phyloP scores from a whole-genome alignment of 2,888 invertebrate genomes.

The Coleophora flavipennella region DNA sequence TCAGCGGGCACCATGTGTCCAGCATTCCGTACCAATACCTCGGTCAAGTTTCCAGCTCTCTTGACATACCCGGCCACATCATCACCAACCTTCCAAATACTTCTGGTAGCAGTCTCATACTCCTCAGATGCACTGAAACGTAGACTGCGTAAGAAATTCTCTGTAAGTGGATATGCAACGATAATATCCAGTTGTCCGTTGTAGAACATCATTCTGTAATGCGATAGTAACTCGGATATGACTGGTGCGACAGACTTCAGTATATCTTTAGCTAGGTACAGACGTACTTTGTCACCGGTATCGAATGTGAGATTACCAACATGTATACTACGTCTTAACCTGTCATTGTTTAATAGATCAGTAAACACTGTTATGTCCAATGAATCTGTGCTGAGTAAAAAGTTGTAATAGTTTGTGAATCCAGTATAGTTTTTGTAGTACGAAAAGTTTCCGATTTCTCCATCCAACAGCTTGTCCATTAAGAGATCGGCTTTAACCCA shows the following conservation, averaged over 20 bases:
- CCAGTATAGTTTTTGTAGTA: constrained; percentile 80
- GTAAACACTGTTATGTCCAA: constrained; percentile 43
- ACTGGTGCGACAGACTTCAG: constrained; percentile 70
- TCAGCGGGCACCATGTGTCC: constrained; percentile 82
- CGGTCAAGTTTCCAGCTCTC: constrained; percentile 78
- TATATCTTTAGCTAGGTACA: constrained; percentile 66
- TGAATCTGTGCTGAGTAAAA: constrained; percentile 63
- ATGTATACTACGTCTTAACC: constrained; percentile 69
- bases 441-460: constrained; percentile 39
- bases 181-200: constrained; percentile 79
- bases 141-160: constrained; percentile 77
- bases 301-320: constrained; percentile 74
- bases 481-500: constrained; percentile 78
- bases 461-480: constrained; percentile 78
- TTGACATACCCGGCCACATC: constrained; percentile 84
- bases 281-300: constrained; percentile 58
- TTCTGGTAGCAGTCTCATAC: constrained; percentile 75
- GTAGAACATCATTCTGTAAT: constrained; percentile 73
- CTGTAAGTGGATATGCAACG: constrained; percentile 73
- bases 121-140: constrained; percentile 74
- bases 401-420: constrained; percentile 82
- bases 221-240: constrained; percentile 52
- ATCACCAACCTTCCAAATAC: constrained; percentile 76
- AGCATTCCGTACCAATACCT: constrained; percentile 81
- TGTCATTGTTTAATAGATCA: constrained; percentile 39